phyloP scores from a whole-genome alignment of 1,140 invertebrate species.

The Physella acuta region DNA sequence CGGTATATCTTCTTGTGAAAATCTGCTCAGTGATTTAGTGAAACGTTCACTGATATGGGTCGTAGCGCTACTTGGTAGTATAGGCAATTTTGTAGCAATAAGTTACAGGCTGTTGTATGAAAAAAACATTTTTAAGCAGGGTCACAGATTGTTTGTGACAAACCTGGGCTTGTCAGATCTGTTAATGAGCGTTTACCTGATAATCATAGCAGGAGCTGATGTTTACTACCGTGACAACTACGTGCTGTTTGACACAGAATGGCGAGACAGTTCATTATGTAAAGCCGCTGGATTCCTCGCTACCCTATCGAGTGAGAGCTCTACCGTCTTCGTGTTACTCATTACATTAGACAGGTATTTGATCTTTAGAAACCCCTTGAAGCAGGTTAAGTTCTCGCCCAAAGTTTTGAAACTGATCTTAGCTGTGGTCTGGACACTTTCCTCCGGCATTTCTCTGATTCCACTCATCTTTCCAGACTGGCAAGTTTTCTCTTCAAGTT shows the following conservation, averaged over 20 bases:
- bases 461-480: neutral
- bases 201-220: conserved; percentile 42
- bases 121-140: conserved; percentile 21
- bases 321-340: conserved; percentile 24
- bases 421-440: neutral
- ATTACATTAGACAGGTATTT: conserved; percentile 43
- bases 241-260: conserved; percentile 35
- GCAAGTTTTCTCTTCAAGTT: neutral
- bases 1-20: conserved; percentile 40
- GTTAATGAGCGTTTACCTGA: conserved; percentile 51
- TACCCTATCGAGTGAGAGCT: conserved; percentile 36
- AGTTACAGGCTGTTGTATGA: conserved; percentile 27
- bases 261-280: conserved; percentile 40
- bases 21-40: conserved; percentile 32
- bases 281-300: conserved; percentile 45
- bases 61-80: conserved; percentile 31
- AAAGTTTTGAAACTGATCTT: neutral
- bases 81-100: conserved; percentile 37
- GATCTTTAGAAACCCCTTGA: conserved; percentile 39
- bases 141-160: conserved; percentile 40
- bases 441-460: neutral
- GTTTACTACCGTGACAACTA: conserved; percentile 35
- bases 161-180: conserved; percentile 48
- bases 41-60: conserved; percentile 41
- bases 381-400: conserved; percentile 15